These are phyloP conservation scores for Liodrosophila aerea DNA, from an alignment of 2,888 invertebrate genomes.

Conservation along the genomic window DNA sequence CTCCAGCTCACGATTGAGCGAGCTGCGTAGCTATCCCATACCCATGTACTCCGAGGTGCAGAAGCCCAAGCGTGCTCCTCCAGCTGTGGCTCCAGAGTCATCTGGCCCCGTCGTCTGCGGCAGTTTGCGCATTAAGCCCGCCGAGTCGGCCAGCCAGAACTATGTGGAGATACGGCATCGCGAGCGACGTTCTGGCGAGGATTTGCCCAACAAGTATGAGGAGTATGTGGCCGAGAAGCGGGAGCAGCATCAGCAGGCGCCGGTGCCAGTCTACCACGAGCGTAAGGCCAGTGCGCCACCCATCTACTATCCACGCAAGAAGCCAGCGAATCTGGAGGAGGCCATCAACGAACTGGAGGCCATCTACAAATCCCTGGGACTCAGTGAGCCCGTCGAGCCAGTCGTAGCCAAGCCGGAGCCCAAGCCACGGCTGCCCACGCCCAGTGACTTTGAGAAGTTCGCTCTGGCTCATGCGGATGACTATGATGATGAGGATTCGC, in stretches of 20 bases:
- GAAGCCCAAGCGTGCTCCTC: conserved; percentile 68
- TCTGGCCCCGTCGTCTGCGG: conserved; percentile 72
- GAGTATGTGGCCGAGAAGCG: conserved; percentile 81
- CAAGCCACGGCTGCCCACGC: conserved; percentile 71
- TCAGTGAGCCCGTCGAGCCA: conserved; percentile 85
- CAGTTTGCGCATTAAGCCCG: conserved; percentile 79
- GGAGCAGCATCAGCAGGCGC: conserved; percentile 73
- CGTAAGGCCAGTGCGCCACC: conserved; percentile 69
- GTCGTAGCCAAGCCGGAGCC: conserved; percentile 30
- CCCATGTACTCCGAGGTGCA: conserved; percentile 81
- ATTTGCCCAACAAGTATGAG: conserved; percentile 81
- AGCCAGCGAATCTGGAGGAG: conserved; percentile 92
- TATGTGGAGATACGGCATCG: conserved; percentile 79
- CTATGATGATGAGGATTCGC: conserved; percentile 83
- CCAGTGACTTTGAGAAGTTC: conserved; percentile 81
- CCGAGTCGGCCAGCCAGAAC: conserved; percentile 65
- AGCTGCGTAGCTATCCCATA: conserved; percentile 72
- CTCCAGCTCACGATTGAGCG: conserved; percentile 76
- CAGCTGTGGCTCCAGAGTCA: conserved; percentile 4
- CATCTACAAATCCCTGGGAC: conserved; percentile 93
- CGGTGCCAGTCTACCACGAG: conserved; percentile 73
- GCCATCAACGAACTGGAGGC: conserved; percentile 94
- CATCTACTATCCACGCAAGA: conserved; percentile 82
- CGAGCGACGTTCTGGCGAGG: conserved; percentile 74
- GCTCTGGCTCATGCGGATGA: conserved; percentile 85